A percentile compares a stretch with the other conserved stretches of the same genome.
phyloP scores from a whole-genome alignment of 2,888 invertebrate species.

The Aproaerema taeniolella region DNA sequence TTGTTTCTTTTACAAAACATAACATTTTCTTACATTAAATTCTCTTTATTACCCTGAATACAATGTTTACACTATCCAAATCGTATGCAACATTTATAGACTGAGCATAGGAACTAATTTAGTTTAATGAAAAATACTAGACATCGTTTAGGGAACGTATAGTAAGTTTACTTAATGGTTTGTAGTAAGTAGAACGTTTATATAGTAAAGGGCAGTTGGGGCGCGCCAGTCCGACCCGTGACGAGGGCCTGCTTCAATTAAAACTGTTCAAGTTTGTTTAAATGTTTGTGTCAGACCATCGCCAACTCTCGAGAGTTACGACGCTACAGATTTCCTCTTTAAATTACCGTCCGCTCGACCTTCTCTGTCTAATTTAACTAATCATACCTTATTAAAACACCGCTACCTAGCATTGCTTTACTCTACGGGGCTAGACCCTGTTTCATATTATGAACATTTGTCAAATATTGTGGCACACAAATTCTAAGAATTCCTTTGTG shows the following conservation, averaged over 20 bases:
- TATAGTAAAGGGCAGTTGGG: constrained; percentile 24
- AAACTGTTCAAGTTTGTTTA: constrained; percentile 66
- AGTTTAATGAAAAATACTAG: constrained; percentile 40
- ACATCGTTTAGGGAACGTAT: constrained; percentile 14
- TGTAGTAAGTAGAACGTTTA: constrained; percentile 25
- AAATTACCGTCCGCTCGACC: constrained; percentile 32
- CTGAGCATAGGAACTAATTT: constrained; percentile 24
- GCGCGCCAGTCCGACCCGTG: constrained; percentile 34
- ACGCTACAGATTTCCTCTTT: constrained; percentile 37
- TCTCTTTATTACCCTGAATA: too few relatives aligned
- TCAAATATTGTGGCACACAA: too few relatives aligned
- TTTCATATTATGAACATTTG: too few relatives aligned
- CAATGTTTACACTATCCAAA: too few relatives aligned
- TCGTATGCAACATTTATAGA: too few relatives aligned
- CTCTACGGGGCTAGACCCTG: too few relatives aligned
- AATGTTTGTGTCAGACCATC: constrained; percentile 60
- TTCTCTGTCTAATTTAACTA: constrained; percentile 11
- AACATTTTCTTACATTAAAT: too few relatives aligned
- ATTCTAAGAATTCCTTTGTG: too few relatives aligned
- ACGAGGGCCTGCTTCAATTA: constrained; percentile 62
- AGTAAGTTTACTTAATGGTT: constrained; percentile 20
- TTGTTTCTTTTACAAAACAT: too few relatives aligned
- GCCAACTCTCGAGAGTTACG: constrained; percentile 33
- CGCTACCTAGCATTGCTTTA: too few relatives aligned
- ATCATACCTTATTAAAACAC: constrained; percentile 4